Conservation (phyloP, 2,797 vertebrate genomes). For the Emys orbicularis region DNA sequence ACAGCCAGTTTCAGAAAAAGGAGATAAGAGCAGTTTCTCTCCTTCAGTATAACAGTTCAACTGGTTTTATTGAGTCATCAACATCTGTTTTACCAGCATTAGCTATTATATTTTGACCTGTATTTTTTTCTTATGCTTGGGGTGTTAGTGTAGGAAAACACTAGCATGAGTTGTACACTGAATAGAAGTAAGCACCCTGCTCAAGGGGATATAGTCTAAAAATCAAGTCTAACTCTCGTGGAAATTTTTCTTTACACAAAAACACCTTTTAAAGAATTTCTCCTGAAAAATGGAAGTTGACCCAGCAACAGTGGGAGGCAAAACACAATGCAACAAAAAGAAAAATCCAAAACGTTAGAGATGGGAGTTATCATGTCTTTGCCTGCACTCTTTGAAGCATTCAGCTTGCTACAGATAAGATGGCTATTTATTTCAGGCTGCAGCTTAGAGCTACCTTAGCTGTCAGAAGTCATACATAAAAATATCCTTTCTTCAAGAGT, state of each 20-base stretch:
- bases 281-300: constrained; percentile 30
- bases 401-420: constrained; percentile 65
- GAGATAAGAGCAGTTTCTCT: constrained; percentile 20
- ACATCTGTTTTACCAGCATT: not conserved
- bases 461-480: constrained; percentile 70
- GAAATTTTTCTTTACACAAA: not conserved
- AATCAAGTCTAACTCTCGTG: not conserved
- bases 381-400: constrained; percentile 43
- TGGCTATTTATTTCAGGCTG: constrained; percentile 56
- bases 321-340: constrained; percentile 32
- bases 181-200: constrained; percentile 1
- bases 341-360: constrained; percentile 36
- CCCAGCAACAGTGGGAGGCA: not conserved
- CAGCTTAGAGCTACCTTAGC: constrained; percentile 61
- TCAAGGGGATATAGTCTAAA: not conserved
- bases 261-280: not conserved
- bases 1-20: constrained; percentile 22
- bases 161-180: not conserved
- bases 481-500: constrained; percentile 62
- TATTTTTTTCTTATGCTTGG: not conserved
- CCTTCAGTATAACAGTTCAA: not conserved
- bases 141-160: not conserved
- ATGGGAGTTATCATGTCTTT: constrained; percentile 9
- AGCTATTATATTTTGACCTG: constrained; percentile 17
- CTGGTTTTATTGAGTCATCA: constrained; percentile 22